These are phyloP conservation scores for Emydura subglobosa DNA, from an alignment of 2,113 vertebrate species.

Conservation along the genomic window DNA sequence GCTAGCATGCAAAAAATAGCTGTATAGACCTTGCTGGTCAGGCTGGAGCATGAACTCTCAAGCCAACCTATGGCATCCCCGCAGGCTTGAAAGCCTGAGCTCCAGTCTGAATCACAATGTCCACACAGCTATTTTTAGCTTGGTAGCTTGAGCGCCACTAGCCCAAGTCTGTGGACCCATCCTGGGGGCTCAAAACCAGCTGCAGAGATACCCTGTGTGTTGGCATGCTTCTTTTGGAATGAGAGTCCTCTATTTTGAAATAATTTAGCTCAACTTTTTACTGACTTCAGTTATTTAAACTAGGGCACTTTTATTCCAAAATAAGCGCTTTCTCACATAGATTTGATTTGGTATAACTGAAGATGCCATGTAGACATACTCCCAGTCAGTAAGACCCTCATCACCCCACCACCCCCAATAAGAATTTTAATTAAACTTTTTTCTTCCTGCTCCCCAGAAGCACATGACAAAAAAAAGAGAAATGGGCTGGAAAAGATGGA, in stretches of 20 bases:
- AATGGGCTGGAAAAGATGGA: conserved; percentile 53
- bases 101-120: neutral
- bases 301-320: conserved; percentile 1
- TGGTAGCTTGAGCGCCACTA: neutral
- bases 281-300: neutral
- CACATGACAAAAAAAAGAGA: conserved; percentile 55
- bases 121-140: neutral
- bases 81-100: neutral
- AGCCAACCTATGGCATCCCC: neutral
- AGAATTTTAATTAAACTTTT: conserved; percentile 54
- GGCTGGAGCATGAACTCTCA: neutral
- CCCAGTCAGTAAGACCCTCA: conserved; percentile 54
- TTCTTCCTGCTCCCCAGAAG: neutral
- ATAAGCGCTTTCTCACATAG: neutral
- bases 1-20: neutral
- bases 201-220: neutral
- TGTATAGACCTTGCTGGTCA: neutral
- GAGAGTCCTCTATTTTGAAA: neutral
- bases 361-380: neutral
- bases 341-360: conserved; percentile 1
- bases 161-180: neutral
- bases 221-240: neutral
- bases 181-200: neutral
- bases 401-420: conserved; percentile 24
- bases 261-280: neutral